Evolutionary conservation across 2,888 invertebrate genomes (phyloP), one percentile per base, ranked within the genome.

Genomic region (Drosophila sordidapex): DNA sequence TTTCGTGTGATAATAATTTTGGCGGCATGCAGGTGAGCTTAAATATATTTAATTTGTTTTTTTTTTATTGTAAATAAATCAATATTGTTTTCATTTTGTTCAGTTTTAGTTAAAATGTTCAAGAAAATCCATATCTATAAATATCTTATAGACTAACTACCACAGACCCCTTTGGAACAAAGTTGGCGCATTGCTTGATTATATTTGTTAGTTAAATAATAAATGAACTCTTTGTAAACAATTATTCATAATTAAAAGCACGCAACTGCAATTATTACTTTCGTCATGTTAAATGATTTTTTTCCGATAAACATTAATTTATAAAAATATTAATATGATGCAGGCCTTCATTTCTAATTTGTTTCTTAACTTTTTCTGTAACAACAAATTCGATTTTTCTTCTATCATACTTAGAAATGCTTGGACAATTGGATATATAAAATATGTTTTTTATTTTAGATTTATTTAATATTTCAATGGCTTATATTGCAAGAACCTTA

Each of bases 1-100:
- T 86, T 82, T 84, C 82, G 76, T 90, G 90, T 91, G 91, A 91
- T 88, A 91, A 91, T 87, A 89, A 84, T 83, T 81, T 82, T 66
- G 83, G 85, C 79, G 83, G 79, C 70, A 76, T 83, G 59, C 85
- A 87, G 80, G 91, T 91, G 36, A 82, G 80, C 46, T 77, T 1
- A 33, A 33, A 10, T 3, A 31, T 13, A 46, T 25, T 21, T 43
- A 7, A 1, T 21, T 13, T 21, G 5, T 6, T 29, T 6, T 29
- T 29, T 29, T 29, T n/a, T n/a, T 29, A 29, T 11, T 43, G 3
- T 7, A 27, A 15, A n/a, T n/a, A 31, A 35, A 21, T n/a, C 11
- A 31, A 31, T 29, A 21, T 25, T 4, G 13, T 13, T 7, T 13
- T 13, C 11, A 21, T n/a, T 51, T 52, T 10, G 29, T 10, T 51